A percentile compares a stretch with the other conserved stretches of the same genome.
phyloP scores from a whole-genome alignment of 1,140 invertebrate species.

The Penaeus vannamei region DNA sequence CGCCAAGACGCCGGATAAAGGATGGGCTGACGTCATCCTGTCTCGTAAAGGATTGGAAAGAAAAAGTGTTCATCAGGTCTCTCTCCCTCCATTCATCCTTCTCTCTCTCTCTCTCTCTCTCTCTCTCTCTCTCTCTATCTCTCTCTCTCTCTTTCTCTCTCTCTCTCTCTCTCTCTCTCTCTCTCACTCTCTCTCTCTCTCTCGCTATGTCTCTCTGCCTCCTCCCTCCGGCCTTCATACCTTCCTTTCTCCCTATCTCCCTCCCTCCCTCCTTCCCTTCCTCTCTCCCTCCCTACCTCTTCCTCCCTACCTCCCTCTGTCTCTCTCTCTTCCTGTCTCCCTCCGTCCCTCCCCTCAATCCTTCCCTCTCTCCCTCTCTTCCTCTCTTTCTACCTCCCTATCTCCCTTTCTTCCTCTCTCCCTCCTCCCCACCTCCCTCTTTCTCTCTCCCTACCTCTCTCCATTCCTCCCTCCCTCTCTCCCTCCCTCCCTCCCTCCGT shows the following conservation, averaged over 20 bases:
- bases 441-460: neutral
- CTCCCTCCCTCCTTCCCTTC: too few relatives aligned
- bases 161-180: constrained; percentile 7
- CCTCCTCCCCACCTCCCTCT: neutral
- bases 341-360: neutral
- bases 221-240: too few relatives aligned
- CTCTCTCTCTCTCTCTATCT: neutral
- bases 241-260: too few relatives aligned
- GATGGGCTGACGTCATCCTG: too few relatives aligned
- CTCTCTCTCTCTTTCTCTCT: neutral
- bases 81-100: neutral
- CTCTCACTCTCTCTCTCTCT: neutral
- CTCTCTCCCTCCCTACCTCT: neutral
- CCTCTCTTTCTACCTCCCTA: too few relatives aligned
- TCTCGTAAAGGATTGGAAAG: too few relatives aligned
- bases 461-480: neutral
- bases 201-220: neutral
- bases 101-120: neutral
- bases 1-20: neutral
- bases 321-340: neutral
- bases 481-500: neutral
- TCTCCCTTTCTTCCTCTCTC: neutral
- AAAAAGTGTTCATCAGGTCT: neutral
- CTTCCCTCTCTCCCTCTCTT: neutral
- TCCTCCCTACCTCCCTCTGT: neutral